Conservation (phyloP, 92 coral and sea anemone genomes). For the Parazoanthus atlanticus region DNA sequence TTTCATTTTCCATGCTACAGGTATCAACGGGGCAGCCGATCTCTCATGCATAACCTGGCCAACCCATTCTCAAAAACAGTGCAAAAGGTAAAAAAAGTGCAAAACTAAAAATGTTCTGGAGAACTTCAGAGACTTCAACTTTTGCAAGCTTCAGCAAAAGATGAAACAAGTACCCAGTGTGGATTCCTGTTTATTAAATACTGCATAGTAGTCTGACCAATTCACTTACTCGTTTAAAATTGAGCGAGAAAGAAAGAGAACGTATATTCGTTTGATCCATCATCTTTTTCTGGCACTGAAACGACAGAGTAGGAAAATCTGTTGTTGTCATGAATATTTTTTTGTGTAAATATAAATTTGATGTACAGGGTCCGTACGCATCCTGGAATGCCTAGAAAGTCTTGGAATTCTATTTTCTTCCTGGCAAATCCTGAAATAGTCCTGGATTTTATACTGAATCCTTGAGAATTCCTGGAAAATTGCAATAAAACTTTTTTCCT, state of each 20-base stretch:
- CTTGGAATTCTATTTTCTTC: no score
- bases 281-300: neutral
- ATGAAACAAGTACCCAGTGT: neutral
- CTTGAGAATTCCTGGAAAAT: no score
- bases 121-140: neutral
- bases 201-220: no score
- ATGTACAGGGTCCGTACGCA: no score
- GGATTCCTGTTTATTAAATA: neutral
- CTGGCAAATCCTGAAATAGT: no score
- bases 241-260: no score
- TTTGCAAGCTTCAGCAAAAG: constrained; percentile 15
- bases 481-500: no score
- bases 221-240: neutral
- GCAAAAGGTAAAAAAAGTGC: constrained; percentile 7
- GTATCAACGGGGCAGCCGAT: constrained; percentile 93
- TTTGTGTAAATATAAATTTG: no score
- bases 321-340: neutral
- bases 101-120: neutral
- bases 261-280: neutral
- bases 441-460: no score
- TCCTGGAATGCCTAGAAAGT: no score
- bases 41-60: constrained; percentile 73
- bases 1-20: constrained; percentile 35
- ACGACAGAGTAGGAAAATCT: neutral
- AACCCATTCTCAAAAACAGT: constrained; percentile 60